Evolutionary conservation across 2,888 invertebrate species (phyloP), one percentile per base, ranked within the genome.

Genomic region (Dryobotodes eremita): DNA sequence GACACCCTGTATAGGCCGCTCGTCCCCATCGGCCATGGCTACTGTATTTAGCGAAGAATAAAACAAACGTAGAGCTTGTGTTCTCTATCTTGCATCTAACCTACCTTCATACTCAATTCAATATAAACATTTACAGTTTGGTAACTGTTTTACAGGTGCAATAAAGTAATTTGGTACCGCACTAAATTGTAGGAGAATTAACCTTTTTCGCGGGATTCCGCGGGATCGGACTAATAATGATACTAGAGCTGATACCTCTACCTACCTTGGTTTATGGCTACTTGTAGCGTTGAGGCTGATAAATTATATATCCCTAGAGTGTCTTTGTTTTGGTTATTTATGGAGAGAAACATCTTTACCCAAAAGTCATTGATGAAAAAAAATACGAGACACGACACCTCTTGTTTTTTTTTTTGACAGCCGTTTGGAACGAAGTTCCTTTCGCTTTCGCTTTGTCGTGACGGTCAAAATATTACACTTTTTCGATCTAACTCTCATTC

Each of bases 41-140:
- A 11, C 13, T 8, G 15, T 15, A 6, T 23, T 64, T 42, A 15
- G 15, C n/a, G n/a, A 10, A 17, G n/a, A 2, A 20, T 0, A 48
- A 57, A 61, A 20, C 42, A 26, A 10, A 20, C 46, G 2, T 50
- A 23, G 0, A 42, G 42, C 4, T 26, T 5, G 46, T 26, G 6
- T 23, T 82, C 86, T 91, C 88, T 88, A 81, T 68, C 50, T 20
- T 77, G 59, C 36, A 65, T 36, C 75, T 85, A 82, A 85, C 79
- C 88, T 90, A 83, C 31, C 59, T 74, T 79, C 88, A 89, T 84
- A 91, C 89, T 90, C 91, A 91, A 91, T 92, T 89, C 87, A 91
- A 92, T 92, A 92, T 90, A 92, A 92, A 93, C 92, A 93, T 93
- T 92, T 92, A 93, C 90, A 89, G 83, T 82, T 83, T 79, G 84